phyloP scores from a whole-genome alignment of 2,113 vertebrate genomes.

The Tupaia tana region DNA sequence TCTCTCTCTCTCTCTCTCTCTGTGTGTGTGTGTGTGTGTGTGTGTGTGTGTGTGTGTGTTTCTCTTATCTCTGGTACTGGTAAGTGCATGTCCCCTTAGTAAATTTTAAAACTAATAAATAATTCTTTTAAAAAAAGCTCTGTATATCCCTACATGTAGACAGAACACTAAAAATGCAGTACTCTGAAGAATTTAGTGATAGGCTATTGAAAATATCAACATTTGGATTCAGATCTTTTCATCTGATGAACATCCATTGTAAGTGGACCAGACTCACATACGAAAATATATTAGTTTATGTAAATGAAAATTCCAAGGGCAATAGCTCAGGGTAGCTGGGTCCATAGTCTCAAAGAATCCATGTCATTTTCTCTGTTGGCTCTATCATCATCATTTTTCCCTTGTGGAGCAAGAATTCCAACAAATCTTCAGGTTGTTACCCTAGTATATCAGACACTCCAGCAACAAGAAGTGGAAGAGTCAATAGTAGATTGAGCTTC shows the following conservation, averaged over 20 bases:
- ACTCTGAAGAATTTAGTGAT: not conserved
- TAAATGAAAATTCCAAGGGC: not conserved
- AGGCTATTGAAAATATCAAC: not conserved
- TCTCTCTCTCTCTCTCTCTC: no score
- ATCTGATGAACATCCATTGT: not conserved
- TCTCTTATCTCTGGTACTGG: no score
- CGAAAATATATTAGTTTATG: not conserved
- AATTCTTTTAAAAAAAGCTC: not conserved
- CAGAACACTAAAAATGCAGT: not conserved
- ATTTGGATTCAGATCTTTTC: not conserved
- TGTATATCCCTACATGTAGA: not conserved
- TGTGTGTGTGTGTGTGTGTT: no score
- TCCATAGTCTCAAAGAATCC: not conserved
- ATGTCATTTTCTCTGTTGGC: not conserved
- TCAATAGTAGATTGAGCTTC: not conserved
- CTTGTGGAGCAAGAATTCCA: not conserved
- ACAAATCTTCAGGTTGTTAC: fast-evolving
- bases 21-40: no score
- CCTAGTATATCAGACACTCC: fast-evolving
- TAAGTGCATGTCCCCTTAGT: no score
- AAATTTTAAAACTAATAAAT: no score
- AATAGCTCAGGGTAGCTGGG: not conserved
- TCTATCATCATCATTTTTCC: not conserved
- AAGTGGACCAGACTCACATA: not conserved
- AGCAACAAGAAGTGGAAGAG: not conserved